Conservation (phyloP, 2,888 invertebrate species). For the Vesta saturnalis region DNA sequence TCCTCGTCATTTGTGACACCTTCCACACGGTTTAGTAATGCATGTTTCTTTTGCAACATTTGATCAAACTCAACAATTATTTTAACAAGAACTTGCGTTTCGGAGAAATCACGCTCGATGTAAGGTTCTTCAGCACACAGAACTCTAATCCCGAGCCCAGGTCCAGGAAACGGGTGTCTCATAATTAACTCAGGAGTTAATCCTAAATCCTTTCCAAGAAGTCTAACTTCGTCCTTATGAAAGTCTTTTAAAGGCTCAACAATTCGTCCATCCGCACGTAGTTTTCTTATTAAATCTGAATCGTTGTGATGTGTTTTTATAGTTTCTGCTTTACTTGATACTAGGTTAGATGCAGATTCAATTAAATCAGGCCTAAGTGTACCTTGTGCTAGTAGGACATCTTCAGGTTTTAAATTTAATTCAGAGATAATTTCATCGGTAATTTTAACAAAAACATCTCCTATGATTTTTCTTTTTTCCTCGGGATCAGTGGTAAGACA, state of each 20-base stretch:
- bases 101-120: slow-evolving; percentile 94
- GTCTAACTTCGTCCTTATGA: slow-evolving; percentile 85
- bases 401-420: slow-evolving; percentile 89
- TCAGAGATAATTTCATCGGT: slow-evolving; percentile 90
- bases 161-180: slow-evolving; percentile 98
- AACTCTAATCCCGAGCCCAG: slow-evolving; percentile 95
- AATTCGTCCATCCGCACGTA: slow-evolving; percentile 82
- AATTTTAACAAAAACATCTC: slow-evolving; percentile 96
- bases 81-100: slow-evolving; percentile 94
- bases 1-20: slow-evolving; percentile 81
- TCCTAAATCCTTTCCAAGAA: slow-evolving; percentile 89
- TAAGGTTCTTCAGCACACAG: slow-evolving; percentile 96
- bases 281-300: slow-evolving; percentile 86
- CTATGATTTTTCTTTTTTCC: slow-evolving; percentile 98
- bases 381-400: slow-evolving; percentile 93
- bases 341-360: slow-evolving; percentile 90
- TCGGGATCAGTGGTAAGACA: slow-evolving; percentile 92
- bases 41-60: slow-evolving; percentile 92
- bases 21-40: slow-evolving; percentile 86
- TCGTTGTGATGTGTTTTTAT: slow-evolving; percentile 99
- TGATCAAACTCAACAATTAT: slow-evolving; percentile 94
- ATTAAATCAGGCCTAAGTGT: slow-evolving; percentile 97
- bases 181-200: slow-evolving; percentile 87
- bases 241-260: slow-evolving; percentile 99
- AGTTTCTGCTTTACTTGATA: slow-evolving; percentile 88